A percentile compares a stretch with the other conserved stretches of the same genome.
These are phyloP conservation scores for Istiophorus platypterus DNA, from an alignment of 2,113 vertebrate genomes.

Conservation along the genomic window DNA sequence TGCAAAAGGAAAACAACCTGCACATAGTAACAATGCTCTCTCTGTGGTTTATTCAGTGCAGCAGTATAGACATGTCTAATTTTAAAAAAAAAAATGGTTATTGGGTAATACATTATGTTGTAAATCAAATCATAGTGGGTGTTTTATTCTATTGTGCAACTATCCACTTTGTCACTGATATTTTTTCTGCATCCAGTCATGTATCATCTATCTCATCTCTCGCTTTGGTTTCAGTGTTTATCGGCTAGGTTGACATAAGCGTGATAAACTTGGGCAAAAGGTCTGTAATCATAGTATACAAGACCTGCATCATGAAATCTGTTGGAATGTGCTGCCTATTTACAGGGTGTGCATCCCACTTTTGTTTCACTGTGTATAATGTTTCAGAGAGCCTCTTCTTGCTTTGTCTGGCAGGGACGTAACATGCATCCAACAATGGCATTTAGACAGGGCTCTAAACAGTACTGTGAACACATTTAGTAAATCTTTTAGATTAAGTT, in stretches of 20 bases:
- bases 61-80: slow-evolving; percentile 19
- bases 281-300: slow-evolving; percentile 68
- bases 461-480: slow-evolving; percentile 45
- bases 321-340: slow-evolving; percentile 47
- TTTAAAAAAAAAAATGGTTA: slow-evolving; percentile 28
- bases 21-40: slow-evolving; percentile 37
- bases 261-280: slow-evolving; percentile 32
- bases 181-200: slow-evolving; percentile 2
- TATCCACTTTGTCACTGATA: slow-evolving; percentile 35
- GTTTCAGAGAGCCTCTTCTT: slow-evolving; percentile 54
- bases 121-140: slow-evolving; percentile 31
- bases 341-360: slow-evolving; percentile 42
- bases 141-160: slow-evolving; percentile 33
- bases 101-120: slow-evolving; percentile 6
- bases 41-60: slow-evolving; percentile 40
- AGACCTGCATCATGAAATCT: slow-evolving; percentile 58
- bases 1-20: slow-evolving; percentile 17
- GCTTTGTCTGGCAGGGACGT: slow-evolving; percentile 33
- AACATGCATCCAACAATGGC: slow-evolving; percentile 45
- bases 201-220: slow-evolving; percentile 18
- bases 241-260: slow-evolving; percentile 55
- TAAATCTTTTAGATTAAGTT: slow-evolving; percentile 67
- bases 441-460: slow-evolving; percentile 58
- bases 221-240: slow-evolving; percentile 36
- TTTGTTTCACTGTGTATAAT: slow-evolving; percentile 63